A percentile compares a stretch with the other conserved stretches of the same genome.
These are phyloP conservation scores for Phrynosoma platyrhinos DNA, from an alignment of 2,113 vertebrate genomes.

Conservation along the genomic window DNA sequence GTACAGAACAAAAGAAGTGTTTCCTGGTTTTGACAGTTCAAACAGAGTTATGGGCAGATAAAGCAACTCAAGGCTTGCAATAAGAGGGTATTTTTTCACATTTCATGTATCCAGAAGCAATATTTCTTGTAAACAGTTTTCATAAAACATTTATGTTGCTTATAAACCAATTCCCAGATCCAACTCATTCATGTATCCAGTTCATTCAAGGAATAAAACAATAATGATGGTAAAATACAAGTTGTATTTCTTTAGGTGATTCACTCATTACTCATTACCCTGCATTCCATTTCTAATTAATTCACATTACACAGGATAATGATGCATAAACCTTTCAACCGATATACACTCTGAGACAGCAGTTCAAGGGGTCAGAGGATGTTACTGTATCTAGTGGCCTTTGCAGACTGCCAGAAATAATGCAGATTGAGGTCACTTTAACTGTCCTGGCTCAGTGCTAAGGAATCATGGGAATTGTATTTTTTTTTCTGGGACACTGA, in stretches of 20 bases:
- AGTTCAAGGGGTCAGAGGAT: neutral
- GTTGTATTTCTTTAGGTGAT: neutral
- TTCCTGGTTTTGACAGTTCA: neutral
- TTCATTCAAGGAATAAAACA: constrained; percentile 6
- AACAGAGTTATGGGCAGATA: neutral
- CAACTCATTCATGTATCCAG: neutral
- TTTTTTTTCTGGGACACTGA: too few relatives aligned
- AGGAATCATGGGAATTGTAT: too few relatives aligned
- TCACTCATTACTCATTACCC: neutral
- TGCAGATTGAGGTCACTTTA: too few relatives aligned
- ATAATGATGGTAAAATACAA: neutral
- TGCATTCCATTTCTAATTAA: neutral
- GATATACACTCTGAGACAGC: neutral
- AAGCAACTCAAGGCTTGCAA: neutral
- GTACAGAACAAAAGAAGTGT: neutral
- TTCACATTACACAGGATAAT: neutral
- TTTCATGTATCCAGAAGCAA: neutral
- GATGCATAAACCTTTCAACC: neutral
- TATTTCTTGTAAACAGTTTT: neutral
- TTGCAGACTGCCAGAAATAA: too few relatives aligned
- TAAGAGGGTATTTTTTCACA: neutral
- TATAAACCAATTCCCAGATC: neutral
- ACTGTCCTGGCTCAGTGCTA: too few relatives aligned
- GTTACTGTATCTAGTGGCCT: too few relatives aligned
- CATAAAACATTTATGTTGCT: neutral